phyloP scores from a whole-genome alignment of 2,888 invertebrate genomes.

The Andrena marginata region DNA sequence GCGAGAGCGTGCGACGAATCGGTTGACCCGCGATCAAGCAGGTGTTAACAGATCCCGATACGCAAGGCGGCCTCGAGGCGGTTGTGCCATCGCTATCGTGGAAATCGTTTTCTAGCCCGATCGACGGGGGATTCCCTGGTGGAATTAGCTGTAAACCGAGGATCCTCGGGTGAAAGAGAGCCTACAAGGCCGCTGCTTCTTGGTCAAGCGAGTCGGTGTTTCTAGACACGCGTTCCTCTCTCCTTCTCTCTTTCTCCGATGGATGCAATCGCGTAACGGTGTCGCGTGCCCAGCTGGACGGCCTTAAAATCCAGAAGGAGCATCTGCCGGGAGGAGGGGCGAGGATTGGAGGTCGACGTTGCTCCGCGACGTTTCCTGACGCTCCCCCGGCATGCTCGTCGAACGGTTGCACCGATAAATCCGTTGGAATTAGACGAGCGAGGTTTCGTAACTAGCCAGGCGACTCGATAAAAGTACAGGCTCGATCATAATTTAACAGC shows the following conservation, averaged over 20 bases:
- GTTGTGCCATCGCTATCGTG: slow-evolving; percentile 52
- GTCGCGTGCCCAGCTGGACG: slow-evolving; percentile 14
- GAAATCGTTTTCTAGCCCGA: slow-evolving; percentile 58
- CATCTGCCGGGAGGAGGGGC: slow-evolving; percentile 4
- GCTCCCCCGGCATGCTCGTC: not conserved
- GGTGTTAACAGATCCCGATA: slow-evolving; percentile 30
- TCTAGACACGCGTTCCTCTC: slow-evolving; percentile 21
- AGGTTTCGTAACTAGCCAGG: slow-evolving; percentile 23
- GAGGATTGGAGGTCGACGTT: not conserved
- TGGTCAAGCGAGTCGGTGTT: slow-evolving; percentile 56
- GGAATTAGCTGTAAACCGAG: slow-evolving; percentile 19
- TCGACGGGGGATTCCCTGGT: slow-evolving; percentile 50
- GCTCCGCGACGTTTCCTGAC: not conserved
- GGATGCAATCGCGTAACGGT: slow-evolving; percentile 58
- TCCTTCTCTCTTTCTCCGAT: not conserved
- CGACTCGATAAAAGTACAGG: slow-evolving; percentile 7
- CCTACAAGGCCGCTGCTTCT: slow-evolving; percentile 57
- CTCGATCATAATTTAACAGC: slow-evolving; percentile 16
- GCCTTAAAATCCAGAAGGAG: slow-evolving; percentile 38
- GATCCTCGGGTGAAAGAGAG: slow-evolving; percentile 56
- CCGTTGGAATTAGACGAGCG: not conserved
- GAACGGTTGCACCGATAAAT: not conserved
- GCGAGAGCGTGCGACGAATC: not conserved
- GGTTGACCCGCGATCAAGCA: slow-evolving; percentile 2
- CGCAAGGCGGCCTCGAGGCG: slow-evolving; percentile 37